These are phyloP conservation scores for Eciton burchellii DNA, from an alignment of 1,140 invertebrate species.

Conservation along the genomic window DNA sequence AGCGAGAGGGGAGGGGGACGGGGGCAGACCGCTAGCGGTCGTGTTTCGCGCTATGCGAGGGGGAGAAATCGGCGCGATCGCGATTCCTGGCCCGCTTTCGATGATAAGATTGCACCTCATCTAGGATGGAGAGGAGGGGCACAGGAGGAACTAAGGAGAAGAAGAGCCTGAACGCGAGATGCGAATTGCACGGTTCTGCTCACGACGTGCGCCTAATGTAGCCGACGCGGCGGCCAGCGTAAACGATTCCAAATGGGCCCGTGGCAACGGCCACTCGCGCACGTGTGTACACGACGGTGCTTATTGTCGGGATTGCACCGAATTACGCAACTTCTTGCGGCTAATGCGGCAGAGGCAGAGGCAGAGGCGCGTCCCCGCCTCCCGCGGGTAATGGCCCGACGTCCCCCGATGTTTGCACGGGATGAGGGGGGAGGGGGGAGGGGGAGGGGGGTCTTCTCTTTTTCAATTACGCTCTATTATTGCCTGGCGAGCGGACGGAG, in stretches of 20 bases:
- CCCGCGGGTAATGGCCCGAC: slow-evolving; percentile 15
- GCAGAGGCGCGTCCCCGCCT: background rate
- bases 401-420: background rate
- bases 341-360: background rate
- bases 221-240: background rate
- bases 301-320: slow-evolving; percentile 54
- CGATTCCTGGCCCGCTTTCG: slow-evolving; percentile 23
- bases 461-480: slow-evolving; percentile 50
- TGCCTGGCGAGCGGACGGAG: slow-evolving; percentile 12
- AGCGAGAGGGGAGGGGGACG: too few species aligned
- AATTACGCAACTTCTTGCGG: slow-evolving; percentile 55
- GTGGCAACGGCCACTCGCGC: slow-evolving; percentile 30
- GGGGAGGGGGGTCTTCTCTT: slow-evolving; percentile 2
- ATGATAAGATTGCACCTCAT: slow-evolving; percentile 49
- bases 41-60: too few species aligned
- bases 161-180: slow-evolving; percentile 23
- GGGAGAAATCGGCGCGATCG: slow-evolving; percentile 5
- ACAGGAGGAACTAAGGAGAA: too few species aligned
- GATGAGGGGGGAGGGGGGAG: background rate
- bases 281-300: slow-evolving; percentile 43
- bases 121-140: background rate
- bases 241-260: slow-evolving; percentile 50
- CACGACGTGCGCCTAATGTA: background rate
- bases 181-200: slow-evolving; percentile 33
- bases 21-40: too few species aligned